phyloP scores from a whole-genome alignment of 1,140 invertebrate genomes.

The Papilio polytes region DNA sequence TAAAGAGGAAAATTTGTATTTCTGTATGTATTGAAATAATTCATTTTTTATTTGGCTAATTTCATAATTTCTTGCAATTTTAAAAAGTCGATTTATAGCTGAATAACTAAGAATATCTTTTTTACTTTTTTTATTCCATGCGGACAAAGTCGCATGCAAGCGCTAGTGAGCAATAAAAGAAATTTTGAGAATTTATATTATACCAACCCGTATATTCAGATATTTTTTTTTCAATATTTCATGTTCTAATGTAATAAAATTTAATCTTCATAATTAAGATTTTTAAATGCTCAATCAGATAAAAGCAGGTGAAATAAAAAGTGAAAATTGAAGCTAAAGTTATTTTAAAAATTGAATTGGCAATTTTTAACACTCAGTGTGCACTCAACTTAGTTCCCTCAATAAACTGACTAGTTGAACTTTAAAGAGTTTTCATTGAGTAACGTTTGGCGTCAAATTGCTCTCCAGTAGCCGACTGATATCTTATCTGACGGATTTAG shows the following conservation, averaged over 20 bases:
- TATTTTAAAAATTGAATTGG: background rate
- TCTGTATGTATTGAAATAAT: too few relatives aligned
- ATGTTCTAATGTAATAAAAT: background rate
- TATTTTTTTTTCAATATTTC: background rate
- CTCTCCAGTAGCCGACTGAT: slow-evolving; percentile 34
- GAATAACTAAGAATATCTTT: too few relatives aligned
- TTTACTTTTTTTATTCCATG: too few relatives aligned
- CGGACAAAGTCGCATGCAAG: too few relatives aligned
- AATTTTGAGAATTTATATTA: background rate
- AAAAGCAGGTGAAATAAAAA: background rate
- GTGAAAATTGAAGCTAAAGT: background rate
- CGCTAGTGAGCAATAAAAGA: background rate
- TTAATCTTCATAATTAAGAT: background rate
- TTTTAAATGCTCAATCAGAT: background rate
- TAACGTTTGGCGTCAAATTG: slow-evolving; percentile 40
- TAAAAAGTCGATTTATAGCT: too few relatives aligned
- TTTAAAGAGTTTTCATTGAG: slow-evolving; percentile 43
- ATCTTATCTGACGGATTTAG: slow-evolving; percentile 32
- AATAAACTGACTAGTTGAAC: slow-evolving; percentile 42
- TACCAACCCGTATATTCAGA: background rate
- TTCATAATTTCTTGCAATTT: too few relatives aligned
- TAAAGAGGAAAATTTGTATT: too few relatives aligned
- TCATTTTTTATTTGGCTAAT: too few relatives aligned
- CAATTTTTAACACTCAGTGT: slow-evolving; percentile 8
- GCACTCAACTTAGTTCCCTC: slow-evolving; percentile 17